These are phyloP conservation scores for Rhopalosiphum padi DNA, from an alignment of 1,140 invertebrate genomes.

Conservation along the genomic window DNA sequence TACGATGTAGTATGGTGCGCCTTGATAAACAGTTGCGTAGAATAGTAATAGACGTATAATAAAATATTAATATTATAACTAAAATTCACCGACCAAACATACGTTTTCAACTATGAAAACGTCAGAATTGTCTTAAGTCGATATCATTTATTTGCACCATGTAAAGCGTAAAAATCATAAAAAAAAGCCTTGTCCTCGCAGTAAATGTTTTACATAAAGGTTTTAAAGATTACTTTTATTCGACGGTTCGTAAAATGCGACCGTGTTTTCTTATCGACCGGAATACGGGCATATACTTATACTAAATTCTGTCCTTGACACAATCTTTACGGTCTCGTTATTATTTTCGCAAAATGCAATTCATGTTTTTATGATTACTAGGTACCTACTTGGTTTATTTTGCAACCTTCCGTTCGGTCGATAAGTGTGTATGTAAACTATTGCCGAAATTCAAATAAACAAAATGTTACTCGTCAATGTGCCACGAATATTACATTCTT, in stretches of 20 bases:
- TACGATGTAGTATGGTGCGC: neutral
- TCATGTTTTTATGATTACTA: neutral
- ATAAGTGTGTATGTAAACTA: neutral
- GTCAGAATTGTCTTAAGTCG: neutral
- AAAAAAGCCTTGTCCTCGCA: neutral
- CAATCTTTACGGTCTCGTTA: neutral
- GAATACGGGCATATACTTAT: neutral
- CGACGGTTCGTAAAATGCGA: neutral
- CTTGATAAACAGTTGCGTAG: neutral
- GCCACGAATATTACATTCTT: neutral
- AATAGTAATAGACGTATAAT: neutral
- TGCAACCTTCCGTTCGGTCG: neutral
- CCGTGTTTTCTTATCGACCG: neutral
- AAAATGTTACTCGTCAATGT: neutral
- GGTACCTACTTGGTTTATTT: neutral
- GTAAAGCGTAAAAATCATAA: neutral
- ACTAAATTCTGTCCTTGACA: conserved; percentile 10
- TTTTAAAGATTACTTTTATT: neutral
- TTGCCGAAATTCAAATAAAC: neutral
- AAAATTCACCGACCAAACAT: neutral
- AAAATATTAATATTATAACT: neutral
- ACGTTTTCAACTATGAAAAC: neutral
- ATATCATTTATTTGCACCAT: neutral
- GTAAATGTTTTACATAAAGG: neutral
- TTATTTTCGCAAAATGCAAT: neutral